Conservation (phyloP, 1,140 invertebrate genomes). For the Leguminivora glycinivorella region DNA sequence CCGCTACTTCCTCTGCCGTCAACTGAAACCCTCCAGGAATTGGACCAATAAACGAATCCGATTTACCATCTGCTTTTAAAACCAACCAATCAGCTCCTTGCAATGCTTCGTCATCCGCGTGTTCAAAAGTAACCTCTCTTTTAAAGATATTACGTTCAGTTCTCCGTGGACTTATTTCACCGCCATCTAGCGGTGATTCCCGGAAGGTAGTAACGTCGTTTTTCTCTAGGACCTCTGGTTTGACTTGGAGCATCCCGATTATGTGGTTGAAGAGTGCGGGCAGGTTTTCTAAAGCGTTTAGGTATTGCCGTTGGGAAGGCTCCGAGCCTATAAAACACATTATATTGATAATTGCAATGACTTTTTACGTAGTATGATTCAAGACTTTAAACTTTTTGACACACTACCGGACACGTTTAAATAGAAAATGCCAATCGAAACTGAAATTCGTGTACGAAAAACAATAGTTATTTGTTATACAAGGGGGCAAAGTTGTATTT, state of each 20-base stretch:
- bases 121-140: background rate
- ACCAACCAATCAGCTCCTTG: background rate
- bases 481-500: too few relatives aligned
- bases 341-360: background rate
- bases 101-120: background rate
- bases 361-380: too few relatives aligned
- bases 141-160: background rate
- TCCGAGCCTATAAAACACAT: background rate
- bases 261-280: conserved; percentile 49
- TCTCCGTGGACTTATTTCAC: background rate
- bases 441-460: too few relatives aligned
- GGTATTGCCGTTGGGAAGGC: conserved; percentile 32
- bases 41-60: background rate
- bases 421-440: too few relatives aligned
- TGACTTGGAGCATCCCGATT: conserved; percentile 40
- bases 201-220: conserved; percentile 39
- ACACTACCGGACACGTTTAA: too few relatives aligned
- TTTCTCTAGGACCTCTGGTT: conserved; percentile 50
- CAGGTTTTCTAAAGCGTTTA: conserved; percentile 46
- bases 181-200: background rate
- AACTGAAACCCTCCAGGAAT: background rate
- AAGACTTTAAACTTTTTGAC: too few relatives aligned
- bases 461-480: too few relatives aligned
- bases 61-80: background rate
- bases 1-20: background rate